Evolutionary conservation across 1,140 invertebrate genomes (phyloP).

Genomic region (Tenebrio molitor): DNA sequence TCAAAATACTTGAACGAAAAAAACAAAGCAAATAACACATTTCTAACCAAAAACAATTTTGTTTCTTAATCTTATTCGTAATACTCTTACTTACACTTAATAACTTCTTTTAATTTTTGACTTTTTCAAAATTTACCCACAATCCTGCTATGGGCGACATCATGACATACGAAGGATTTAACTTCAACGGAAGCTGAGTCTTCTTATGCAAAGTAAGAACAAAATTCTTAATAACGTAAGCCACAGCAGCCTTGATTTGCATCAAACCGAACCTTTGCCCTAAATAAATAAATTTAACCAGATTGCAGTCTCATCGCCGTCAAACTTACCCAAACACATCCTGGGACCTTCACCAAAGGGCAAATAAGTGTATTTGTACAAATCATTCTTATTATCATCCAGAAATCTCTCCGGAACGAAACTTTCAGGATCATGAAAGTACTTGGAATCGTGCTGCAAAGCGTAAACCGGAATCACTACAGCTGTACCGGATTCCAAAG

Average conservation of each 20-base stretch:
- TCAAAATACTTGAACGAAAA: no score
- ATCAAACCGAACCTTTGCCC: slow-evolving; percentile 71
- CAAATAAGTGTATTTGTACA: slow-evolving; percentile 64
- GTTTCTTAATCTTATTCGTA: no score
- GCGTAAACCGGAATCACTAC: slow-evolving; percentile 70
- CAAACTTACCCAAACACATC: slow-evolving; percentile 71
- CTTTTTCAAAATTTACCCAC: slow-evolving; percentile 64
- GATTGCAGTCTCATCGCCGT: neutral
- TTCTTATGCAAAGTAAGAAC: slow-evolving; percentile 58
- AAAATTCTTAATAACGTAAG: slow-evolving; percentile 66
- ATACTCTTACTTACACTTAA: no score
- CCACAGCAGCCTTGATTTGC: slow-evolving; percentile 69
- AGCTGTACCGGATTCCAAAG: slow-evolving; percentile 59
- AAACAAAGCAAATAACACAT: no score
- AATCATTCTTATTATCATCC: slow-evolving; percentile 63
- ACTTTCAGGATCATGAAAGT: slow-evolving; percentile 70
- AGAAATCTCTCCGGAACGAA: slow-evolving; percentile 76
- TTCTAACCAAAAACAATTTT: no score
- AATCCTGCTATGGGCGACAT: slow-evolving; percentile 63
- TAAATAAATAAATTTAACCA: slow-evolving; percentile 64
- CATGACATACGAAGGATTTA: slow-evolving; percentile 35
- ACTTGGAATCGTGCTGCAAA: slow-evolving; percentile 69
- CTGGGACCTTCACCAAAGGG: slow-evolving; percentile 77
- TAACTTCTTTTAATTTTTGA: no score
- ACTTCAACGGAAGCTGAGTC: slow-evolving; percentile 54